A percentile compares a stretch with the other conserved stretches of the same genome.
Conservation (phyloP, 2,113 vertebrate genomes). For the Thinocorus orbignyianus region DNA sequence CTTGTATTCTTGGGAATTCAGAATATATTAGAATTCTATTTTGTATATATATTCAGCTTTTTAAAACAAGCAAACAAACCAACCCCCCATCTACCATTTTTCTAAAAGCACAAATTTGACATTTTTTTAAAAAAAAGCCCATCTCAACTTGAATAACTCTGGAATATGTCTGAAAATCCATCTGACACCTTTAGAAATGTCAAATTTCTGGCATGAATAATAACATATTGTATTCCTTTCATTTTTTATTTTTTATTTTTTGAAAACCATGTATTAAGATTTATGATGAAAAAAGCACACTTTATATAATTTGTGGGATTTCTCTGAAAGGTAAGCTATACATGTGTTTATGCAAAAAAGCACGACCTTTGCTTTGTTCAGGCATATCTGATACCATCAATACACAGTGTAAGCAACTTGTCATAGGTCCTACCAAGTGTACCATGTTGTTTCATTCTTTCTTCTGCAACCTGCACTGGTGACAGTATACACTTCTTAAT, state of each 20-base stretch:
- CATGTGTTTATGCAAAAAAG: neutral
- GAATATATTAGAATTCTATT: neutral
- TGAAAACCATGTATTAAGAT: neutral
- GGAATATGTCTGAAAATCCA: conserved; percentile 35
- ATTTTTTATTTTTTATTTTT: conserved; percentile 9
- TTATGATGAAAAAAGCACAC: neutral
- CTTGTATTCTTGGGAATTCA: neutral
- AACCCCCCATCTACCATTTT: neutral
- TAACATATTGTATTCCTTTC: conserved; percentile 36
- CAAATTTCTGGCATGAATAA: conserved; percentile 27
- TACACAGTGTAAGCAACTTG: neutral
- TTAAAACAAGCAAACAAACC: neutral
- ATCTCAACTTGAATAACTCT: conserved; percentile 25
- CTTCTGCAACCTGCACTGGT: neutral
- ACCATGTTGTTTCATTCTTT: neutral
- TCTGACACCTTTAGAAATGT: conserved; percentile 60
- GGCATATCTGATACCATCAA: neutral
- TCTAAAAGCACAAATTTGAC: neutral
- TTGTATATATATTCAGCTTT: neutral
- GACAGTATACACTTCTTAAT: neutral
- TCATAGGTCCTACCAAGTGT: neutral
- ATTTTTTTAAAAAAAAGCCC: conserved; percentile 1
- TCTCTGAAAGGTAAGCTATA: neutral
- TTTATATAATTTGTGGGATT: neutral
- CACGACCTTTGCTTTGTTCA: neutral